Evolutionary conservation across 1,140 invertebrate genomes (phyloP).

Genomic region (Coptotermes formosanus): DNA sequence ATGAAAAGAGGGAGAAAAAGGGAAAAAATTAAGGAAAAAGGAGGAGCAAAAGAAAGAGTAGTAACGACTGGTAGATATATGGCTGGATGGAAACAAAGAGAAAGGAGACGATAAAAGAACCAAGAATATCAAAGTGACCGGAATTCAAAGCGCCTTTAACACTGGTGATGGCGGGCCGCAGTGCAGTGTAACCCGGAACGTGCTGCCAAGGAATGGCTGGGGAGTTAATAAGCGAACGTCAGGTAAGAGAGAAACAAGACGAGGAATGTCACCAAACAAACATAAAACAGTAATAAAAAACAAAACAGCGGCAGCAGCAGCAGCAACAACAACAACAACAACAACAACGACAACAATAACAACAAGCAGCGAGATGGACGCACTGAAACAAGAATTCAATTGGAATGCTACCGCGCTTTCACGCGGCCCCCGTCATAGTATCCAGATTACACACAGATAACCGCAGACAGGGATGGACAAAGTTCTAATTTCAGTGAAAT

Average conservation of each 20-base stretch:
- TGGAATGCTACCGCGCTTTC: constrained; percentile 4
- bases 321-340: too few relatives aligned
- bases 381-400: constrained; percentile 19
- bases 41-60: too few relatives aligned
- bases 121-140: too few relatives aligned
- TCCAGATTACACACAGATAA: not conserved
- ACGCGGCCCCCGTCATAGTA: not conserved
- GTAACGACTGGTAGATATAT: too few relatives aligned
- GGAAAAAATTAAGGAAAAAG: too few relatives aligned
- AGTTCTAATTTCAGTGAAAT: too few relatives aligned
- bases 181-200: not conserved
- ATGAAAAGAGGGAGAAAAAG: too few relatives aligned
- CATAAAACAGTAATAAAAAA: not conserved
- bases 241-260: constrained; percentile 4
- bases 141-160: too few relatives aligned
- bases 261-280: constrained; percentile 18
- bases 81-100: too few relatives aligned
- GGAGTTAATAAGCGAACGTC: not conserved
- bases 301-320: too few relatives aligned
- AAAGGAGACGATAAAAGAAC: too few relatives aligned
- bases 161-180: too few relatives aligned
- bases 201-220: not conserved
- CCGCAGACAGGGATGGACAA: not conserved
- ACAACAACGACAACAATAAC: not conserved
- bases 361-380: constrained; percentile 2